Evolutionary conservation across 2,888 invertebrate genomes (phyloP).

Genomic region (Hydrotaea cyrtoneurina): DNA sequence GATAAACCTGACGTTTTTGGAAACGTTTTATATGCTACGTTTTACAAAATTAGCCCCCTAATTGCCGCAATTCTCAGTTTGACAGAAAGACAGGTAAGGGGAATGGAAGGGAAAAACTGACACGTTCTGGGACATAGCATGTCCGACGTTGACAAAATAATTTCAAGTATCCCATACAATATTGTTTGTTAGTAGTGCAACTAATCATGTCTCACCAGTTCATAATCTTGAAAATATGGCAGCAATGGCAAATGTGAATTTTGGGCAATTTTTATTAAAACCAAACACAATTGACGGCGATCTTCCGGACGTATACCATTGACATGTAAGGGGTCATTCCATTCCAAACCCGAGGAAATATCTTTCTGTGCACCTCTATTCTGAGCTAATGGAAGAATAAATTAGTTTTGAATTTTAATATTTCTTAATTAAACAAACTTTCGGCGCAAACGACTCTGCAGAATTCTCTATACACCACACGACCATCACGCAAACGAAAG

Average conservation of each 20-base stretch:
- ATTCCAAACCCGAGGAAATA: slow-evolving; percentile 83
- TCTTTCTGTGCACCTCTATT: slow-evolving; percentile 73
- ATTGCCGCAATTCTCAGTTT: too few species aligned
- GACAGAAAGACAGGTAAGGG: too few species aligned
- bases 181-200: too few species aligned
- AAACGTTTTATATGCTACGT: too few species aligned
- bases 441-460: slow-evolving; percentile 85
- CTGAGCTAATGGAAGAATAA: slow-evolving; percentile 67
- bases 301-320: slow-evolving; percentile 86
- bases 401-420: slow-evolving; percentile 60
- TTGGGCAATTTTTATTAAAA: slow-evolving; percentile 88
- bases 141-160: too few species aligned
- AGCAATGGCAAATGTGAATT: slow-evolving; percentile 84
- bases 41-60: too few species aligned
- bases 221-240: slow-evolving; percentile 84
- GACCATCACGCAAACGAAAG: slow-evolving; percentile 90
- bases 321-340: slow-evolving; percentile 87
- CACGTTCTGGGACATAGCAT: too few species aligned
- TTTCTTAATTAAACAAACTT: slow-evolving; percentile 70
- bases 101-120: too few species aligned
- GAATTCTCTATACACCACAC: slow-evolving; percentile 88
- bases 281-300: slow-evolving; percentile 85
- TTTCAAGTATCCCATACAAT: too few species aligned
- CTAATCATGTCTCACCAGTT: slow-evolving; percentile 72
- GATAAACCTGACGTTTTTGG: too few species aligned